These are phyloP conservation scores for Panorpa germanica DNA, from an alignment of 2,888 invertebrate species.

Conservation along the genomic window DNA sequence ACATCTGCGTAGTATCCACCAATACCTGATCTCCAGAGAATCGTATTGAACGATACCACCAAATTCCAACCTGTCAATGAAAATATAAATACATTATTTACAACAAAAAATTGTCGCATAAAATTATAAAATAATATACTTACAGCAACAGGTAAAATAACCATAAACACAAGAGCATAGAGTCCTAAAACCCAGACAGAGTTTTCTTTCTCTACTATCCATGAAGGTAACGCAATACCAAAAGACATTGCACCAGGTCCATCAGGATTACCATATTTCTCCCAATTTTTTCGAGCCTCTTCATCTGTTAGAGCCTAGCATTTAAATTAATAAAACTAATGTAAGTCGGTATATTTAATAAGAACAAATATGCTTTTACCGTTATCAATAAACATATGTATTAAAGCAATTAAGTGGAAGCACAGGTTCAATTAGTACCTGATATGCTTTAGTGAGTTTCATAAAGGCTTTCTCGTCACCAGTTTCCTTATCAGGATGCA, in stretches of 20 bases:
- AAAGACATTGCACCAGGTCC: constrained; percentile 99
- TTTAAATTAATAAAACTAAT: constrained; percentile 24
- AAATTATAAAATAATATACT: constrained; percentile 18
- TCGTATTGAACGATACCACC: constrained; percentile 98
- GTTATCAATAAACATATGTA: constrained; percentile 6
- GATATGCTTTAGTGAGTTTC: constrained; percentile 84
- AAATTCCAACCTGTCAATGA: constrained; percentile 57
- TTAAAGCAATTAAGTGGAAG: constrained; percentile 13
- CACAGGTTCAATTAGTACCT: too few relatives aligned
- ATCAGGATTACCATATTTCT: constrained; percentile 98
- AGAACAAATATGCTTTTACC: background rate
- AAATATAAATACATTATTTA: constrained; percentile 1
- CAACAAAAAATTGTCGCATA: constrained; percentile 1
- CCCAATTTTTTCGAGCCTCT: constrained; percentile 93
- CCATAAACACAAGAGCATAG: constrained; percentile 95
- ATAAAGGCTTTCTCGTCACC: constrained; percentile 96
- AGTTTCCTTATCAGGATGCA: constrained; percentile 96
- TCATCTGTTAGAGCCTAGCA: constrained; percentile 96
- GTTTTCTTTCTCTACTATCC: constrained; percentile 99
- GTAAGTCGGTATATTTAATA: constrained; percentile 1
- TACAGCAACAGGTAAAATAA: constrained; percentile 74
- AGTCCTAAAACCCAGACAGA: constrained; percentile 93
- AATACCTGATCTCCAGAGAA: constrained; percentile 95
- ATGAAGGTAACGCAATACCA: constrained; percentile 97
- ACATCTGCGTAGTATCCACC: constrained; percentile 91